These are phyloP conservation scores for Anniella stebbinsi DNA, from an alignment of 2,797 vertebrate species.

Conservation along the genomic window DNA sequence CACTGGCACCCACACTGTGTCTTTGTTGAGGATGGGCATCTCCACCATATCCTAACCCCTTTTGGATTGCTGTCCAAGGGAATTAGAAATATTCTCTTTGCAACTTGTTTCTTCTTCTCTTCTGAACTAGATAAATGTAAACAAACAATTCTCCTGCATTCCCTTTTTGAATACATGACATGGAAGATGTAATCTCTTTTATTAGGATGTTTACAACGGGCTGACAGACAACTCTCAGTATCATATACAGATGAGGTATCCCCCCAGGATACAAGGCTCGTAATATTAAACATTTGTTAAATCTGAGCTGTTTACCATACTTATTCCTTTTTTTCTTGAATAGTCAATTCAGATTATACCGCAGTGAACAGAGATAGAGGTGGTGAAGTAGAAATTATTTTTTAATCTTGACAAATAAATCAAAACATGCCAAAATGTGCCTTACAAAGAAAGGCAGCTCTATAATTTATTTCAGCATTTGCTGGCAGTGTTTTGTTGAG, in stretches of 20 bases:
- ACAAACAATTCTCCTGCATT: neutral
- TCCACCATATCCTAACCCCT: no score
- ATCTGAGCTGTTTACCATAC: neutral
- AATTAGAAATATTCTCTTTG: neutral
- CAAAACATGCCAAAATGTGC: conserved; percentile 50
- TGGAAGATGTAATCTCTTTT: neutral
- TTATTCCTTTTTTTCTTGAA: neutral
- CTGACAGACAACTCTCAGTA: conserved; percentile 4
- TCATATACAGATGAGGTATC: neutral
- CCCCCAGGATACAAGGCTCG: neutral
- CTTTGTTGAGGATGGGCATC: no score
- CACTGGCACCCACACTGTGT: no score
- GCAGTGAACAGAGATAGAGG: conserved; percentile 19
- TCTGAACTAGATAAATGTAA: conserved; percentile 20
- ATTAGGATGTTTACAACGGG: neutral
- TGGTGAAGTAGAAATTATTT: conserved; percentile 34
- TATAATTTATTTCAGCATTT: conserved; percentile 59
- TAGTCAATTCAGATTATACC: neutral
- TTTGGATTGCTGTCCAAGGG: neutral
- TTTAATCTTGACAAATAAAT: conserved; percentile 41
- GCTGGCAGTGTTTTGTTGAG: conserved; percentile 46
- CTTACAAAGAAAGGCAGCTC: conserved; percentile 38
- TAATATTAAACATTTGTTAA: conserved; percentile 9
- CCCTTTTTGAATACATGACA: conserved; percentile 20
- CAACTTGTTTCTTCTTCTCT: neutral